phyloP scores from a whole-genome alignment of 2,113 vertebrate genomes.

The Callopanchax toddi region DNA sequence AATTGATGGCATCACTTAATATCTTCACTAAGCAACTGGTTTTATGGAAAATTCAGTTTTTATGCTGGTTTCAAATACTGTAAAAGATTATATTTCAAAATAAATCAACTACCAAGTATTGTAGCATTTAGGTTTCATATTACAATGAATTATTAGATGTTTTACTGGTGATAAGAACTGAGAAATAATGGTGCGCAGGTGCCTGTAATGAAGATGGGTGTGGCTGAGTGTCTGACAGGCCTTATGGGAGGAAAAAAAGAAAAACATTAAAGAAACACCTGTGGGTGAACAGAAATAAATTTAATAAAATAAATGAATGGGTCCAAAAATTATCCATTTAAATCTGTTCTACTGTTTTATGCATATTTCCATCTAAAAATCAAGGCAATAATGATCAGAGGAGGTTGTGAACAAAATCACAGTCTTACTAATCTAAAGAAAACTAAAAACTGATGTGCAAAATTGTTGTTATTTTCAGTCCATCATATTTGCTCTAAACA shows the following conservation, averaged over 20 bases:
- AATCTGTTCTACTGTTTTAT: not conserved
- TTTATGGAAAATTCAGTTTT: not conserved
- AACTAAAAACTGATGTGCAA: no score
- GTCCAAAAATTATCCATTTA: not conserved
- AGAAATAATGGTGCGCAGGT: not conserved
- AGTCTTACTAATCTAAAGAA: no score
- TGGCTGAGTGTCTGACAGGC: not conserved
- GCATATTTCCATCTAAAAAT: no score
- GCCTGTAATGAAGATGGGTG: conserved; percentile 7
- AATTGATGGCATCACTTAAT: not conserved
- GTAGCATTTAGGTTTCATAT: not conserved
- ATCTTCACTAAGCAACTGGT: not conserved
- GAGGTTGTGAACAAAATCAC: no score
- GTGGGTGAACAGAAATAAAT: not conserved
- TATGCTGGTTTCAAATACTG: not conserved
- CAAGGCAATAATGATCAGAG: no score
- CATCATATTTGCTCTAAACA: not conserved
- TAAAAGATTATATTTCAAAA: not conserved
- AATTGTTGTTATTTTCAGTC: no score
- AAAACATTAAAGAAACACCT: not conserved
- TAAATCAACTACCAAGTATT: not conserved
- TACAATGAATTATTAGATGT: not conserved
- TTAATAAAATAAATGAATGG: not conserved
- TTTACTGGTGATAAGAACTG: not conserved
- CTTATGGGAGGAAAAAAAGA: not conserved